phyloP scores from a whole-genome alignment of 2,113 vertebrate species.

The Melanotaenia duboulayi region DNA sequence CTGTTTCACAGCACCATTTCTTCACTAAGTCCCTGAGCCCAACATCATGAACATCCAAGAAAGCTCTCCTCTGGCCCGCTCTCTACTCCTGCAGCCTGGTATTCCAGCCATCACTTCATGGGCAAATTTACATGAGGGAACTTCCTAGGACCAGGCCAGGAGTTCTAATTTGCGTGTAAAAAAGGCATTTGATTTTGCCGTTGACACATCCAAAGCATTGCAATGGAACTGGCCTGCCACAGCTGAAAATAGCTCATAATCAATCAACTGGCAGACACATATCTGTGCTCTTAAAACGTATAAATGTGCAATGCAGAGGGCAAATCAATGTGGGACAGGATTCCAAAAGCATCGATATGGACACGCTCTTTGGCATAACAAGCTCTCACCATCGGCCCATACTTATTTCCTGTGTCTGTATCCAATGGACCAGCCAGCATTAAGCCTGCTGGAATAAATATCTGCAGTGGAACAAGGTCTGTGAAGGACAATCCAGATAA shows the following conservation, averaged over 20 bases:
- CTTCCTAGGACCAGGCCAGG: conserved; percentile 16
- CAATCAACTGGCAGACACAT: conserved; percentile 80
- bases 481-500: conserved; percentile 62
- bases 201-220: conserved; percentile 61
- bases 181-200: conserved; percentile 72
- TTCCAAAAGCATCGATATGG: conserved; percentile 74
- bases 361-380: conserved; percentile 77
- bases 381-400: conserved; percentile 59
- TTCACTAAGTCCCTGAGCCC: conserved; percentile 19
- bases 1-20: conserved; percentile 37
- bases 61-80: conserved; percentile 13
- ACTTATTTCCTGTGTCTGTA: conserved; percentile 73
- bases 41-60: conserved; percentile 23
- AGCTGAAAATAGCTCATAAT: conserved; percentile 75
- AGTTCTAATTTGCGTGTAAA: conserved; percentile 64
- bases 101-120: conserved; percentile 2
- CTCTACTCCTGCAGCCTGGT: conserved; percentile 20
- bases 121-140: conserved; percentile 18
- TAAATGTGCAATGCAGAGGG: conserved; percentile 69
- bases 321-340: conserved; percentile 68
- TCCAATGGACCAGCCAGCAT: conserved; percentile 49
- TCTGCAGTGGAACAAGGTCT: conserved; percentile 63
- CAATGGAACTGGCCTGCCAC: conserved; percentile 63
- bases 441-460: conserved; percentile 68
- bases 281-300: conserved; percentile 76